phyloP scores from a whole-genome alignment of 1,140 invertebrate genomes.

The Zaprionus tsacasi region DNA sequence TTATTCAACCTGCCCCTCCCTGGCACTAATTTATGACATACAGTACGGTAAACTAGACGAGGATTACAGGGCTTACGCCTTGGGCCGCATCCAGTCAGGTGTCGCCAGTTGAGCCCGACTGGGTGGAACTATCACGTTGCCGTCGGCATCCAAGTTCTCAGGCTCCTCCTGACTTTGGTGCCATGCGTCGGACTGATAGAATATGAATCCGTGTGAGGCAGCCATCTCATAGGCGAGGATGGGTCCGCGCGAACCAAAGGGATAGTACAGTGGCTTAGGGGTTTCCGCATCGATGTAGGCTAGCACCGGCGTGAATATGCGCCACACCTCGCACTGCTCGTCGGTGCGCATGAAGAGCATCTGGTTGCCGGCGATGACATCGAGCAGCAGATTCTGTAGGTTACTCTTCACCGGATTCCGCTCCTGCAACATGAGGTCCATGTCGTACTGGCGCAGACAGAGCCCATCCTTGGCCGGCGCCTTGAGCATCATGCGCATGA shows the following conservation, averaged over 20 bases:
- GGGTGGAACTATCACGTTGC: constrained; percentile 1
- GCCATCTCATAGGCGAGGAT: constrained; percentile 57
- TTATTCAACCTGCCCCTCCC: constrained; percentile 34
- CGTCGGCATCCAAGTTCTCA: not conserved
- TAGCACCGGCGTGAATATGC: constrained; percentile 62
- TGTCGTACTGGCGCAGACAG: constrained; percentile 49
- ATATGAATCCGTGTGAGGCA: constrained; percentile 46
- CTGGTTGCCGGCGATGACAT: constrained; percentile 59
- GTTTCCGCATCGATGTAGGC: constrained; percentile 46
- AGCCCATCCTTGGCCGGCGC: constrained; percentile 36
- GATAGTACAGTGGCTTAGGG: constrained; percentile 52
- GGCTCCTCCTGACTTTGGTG: constrained; percentile 35
- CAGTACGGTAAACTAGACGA: constrained; percentile 15
- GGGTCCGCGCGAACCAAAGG: constrained; percentile 60
- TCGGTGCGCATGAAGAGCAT: constrained; percentile 68
- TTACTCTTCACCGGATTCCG: not conserved
- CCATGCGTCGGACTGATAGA: constrained; percentile 58
- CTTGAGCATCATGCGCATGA: constrained; percentile 65
- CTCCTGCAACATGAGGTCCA: constrained; percentile 43
- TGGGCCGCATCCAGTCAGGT: constrained; percentile 20
- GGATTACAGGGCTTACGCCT: not conserved
- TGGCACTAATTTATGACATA: constrained; percentile 36
- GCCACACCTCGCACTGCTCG: constrained; percentile 71
- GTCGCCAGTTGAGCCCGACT: constrained; percentile 32
- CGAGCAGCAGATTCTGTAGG: constrained; percentile 36